phyloP scores from a whole-genome alignment of 2,888 invertebrate species.

The Rhabditophanes sp. region DNA sequence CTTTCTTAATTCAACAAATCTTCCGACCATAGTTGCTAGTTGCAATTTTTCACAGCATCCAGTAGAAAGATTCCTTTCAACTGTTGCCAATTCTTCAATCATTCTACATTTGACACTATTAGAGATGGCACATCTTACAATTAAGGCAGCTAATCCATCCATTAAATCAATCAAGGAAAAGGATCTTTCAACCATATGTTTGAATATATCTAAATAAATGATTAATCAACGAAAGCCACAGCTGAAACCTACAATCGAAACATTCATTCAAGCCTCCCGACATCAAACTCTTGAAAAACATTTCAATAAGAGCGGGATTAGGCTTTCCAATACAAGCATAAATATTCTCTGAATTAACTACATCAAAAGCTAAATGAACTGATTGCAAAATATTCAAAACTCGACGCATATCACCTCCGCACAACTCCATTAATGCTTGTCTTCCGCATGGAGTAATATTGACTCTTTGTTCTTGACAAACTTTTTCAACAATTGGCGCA shows the following conservation, averaged over 20 bases:
- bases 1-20: too few relatives aligned
- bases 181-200: conserved; percentile 68
- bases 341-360: conserved; percentile 72
- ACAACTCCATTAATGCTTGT: conserved; percentile 68
- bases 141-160: conserved; percentile 76
- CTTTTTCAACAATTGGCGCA: conserved; percentile 67
- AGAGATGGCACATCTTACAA: too few relatives aligned
- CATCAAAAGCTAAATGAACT: conserved; percentile 51
- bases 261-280: conserved; percentile 40
- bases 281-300: conserved; percentile 66
- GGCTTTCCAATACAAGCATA: conserved; percentile 96
- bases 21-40: conserved; percentile 66
- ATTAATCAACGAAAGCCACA: conserved; percentile 18
- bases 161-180: conserved; percentile 80
- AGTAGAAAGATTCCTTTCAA: conserved; percentile 66
- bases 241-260: neutral
- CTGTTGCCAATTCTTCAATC: conserved; percentile 69
- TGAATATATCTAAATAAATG: conserved; percentile 51
- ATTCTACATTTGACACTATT: too few relatives aligned
- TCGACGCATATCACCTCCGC: conserved; percentile 92
- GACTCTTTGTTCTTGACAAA: conserved; percentile 47
- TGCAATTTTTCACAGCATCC: conserved; percentile 82
- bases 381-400: conserved; percentile 78
- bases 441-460: conserved; percentile 67
- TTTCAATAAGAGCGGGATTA: conserved; percentile 67